These are phyloP conservation scores for Pantherophis guttatus DNA, from an alignment of 2,113 vertebrate species.

Conservation along the genomic window DNA sequence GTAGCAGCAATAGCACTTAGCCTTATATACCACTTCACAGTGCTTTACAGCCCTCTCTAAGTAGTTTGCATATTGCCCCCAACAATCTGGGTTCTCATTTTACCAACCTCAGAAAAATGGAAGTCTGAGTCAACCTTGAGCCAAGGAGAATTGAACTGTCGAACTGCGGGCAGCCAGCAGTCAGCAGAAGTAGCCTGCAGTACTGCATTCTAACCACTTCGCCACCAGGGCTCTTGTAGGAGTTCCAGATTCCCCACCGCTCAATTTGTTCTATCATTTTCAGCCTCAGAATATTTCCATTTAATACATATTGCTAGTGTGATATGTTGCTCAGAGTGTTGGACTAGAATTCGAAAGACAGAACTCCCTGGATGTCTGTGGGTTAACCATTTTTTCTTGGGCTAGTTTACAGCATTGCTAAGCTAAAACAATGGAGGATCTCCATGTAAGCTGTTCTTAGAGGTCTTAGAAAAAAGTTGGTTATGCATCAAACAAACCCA, in stretches of 20 bases:
- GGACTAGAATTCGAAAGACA: not conserved
- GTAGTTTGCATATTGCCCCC: no score
- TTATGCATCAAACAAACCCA: not conserved
- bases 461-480: not conserved
- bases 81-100: no score
- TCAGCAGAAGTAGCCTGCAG: no score
- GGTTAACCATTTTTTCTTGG: not conserved
- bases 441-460: not conserved
- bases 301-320: not conserved
- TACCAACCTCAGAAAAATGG: no score
- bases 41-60: no score
- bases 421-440: not conserved
- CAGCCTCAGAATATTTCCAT: not conserved
- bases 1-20: not conserved
- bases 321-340: not conserved
- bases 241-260: not conserved
- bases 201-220: no score
- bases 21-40: no score
- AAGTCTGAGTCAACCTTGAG: no score
- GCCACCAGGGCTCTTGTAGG: not conserved
- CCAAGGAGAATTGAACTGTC: no score
- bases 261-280: not conserved
- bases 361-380: not conserved
- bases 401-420: not conserved
- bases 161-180: no score